phyloP scores from a whole-genome alignment of 2,797 vertebrate species.

The Enteromius afrohamiltoni region DNA sequence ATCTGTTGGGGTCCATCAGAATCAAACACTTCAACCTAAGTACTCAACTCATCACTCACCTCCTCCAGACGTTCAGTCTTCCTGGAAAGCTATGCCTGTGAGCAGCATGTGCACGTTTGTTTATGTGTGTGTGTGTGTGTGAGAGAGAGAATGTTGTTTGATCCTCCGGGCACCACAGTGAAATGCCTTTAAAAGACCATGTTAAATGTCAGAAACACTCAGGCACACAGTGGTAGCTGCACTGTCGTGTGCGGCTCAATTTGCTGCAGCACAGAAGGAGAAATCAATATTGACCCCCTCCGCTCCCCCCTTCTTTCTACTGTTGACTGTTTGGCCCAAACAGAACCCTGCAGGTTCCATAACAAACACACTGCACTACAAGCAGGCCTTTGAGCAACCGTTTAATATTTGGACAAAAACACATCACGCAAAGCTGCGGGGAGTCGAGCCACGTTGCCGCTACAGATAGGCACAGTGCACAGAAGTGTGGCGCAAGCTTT shows the following conservation, averaged over 20 bases:
- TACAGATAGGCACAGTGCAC: not conserved
- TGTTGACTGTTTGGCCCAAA: constrained; percentile 52
- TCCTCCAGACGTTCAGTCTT: constrained; percentile 19
- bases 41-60: constrained; percentile 18
- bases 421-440: constrained; percentile 21
- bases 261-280: constrained; percentile 77
- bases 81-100: constrained; percentile 34
- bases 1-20: not conserved
- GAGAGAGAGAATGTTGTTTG: constrained; percentile 68
- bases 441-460: not conserved
- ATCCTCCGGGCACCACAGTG: constrained; percentile 79
- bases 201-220: constrained; percentile 86
- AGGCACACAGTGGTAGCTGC: constrained; percentile 79
- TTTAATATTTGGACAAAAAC: constrained; percentile 48
- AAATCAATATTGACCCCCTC: constrained; percentile 64
- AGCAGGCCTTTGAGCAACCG: constrained; percentile 38
- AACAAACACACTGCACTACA: constrained; percentile 47
- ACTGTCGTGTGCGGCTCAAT: constrained; percentile 76
- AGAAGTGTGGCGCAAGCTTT: constrained; percentile 2
- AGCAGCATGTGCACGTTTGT: constrained; percentile 43
- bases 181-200: constrained; percentile 86
- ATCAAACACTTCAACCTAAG: constrained; percentile 21
- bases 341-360: constrained; percentile 52
- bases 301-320: constrained; percentile 35
- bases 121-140: constrained; percentile 61